Percentiles rank a stretch among this genome's conserved stretches.
phyloP scores from a whole-genome alignment of 2,113 vertebrate species.

The Podarcis raffonei region DNA sequence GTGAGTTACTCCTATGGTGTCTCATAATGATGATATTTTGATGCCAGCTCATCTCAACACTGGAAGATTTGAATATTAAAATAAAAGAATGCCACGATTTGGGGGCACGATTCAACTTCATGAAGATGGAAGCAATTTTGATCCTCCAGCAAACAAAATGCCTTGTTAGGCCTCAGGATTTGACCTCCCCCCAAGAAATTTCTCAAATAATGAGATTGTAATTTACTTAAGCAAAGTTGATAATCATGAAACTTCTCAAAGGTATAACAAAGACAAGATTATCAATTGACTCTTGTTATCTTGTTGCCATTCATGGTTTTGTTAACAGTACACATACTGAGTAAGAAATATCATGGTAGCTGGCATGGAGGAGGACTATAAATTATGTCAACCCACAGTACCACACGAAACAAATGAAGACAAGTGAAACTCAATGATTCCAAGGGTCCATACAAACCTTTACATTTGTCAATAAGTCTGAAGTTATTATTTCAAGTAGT shows the following conservation, averaged over 20 bases:
- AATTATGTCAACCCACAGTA: conserved; percentile 9
- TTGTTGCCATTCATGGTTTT: background rate
- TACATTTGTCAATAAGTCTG: background rate
- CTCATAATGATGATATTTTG: background rate
- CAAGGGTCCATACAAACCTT: background rate
- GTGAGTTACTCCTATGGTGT: background rate
- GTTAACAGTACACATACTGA: conserved; percentile 5
- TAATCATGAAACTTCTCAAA: conserved; percentile 3
- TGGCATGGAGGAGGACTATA: background rate
- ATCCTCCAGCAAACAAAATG: background rate
- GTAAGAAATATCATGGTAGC: background rate
- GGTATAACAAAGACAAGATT: conserved; percentile 2
- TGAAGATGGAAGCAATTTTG: background rate
- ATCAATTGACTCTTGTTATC: background rate
- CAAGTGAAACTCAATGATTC: background rate
- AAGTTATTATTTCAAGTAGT: background rate
- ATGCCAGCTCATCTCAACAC: background rate
- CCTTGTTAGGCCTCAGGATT: background rate
- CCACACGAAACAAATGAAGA: conserved; percentile 9
- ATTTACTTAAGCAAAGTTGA: background rate
- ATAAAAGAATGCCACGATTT: background rate
- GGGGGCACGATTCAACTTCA: background rate
- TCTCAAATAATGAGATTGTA: background rate
- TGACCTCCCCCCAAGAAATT: background rate
- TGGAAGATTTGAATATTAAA: background rate